phyloP scores from a whole-genome alignment of 2,888 invertebrate species.

The Microplitis manilae region DNA sequence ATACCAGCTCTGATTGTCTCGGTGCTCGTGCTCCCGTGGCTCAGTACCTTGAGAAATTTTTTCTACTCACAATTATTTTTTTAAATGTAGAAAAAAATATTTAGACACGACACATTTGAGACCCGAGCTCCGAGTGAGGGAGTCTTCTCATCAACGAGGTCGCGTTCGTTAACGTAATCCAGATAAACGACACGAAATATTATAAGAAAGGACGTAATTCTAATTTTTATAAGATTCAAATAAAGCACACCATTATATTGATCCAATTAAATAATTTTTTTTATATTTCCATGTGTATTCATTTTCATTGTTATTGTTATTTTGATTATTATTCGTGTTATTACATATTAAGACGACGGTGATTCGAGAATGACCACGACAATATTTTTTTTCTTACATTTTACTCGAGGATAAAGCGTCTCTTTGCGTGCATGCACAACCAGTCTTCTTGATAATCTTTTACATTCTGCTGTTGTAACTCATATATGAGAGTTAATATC shows the following conservation, averaged over 20 bases:
- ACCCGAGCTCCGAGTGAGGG: not conserved
- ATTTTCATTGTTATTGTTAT: not conserved
- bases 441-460: conserved; percentile 17
- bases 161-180: conserved; percentile 28
- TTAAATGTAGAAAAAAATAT: not conserved
- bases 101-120: not conserved
- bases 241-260: conserved; percentile 31
- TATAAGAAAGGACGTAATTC: not conserved
- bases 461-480: not conserved
- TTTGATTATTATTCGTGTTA: not conserved
- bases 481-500: not conserved
- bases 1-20: conserved; percentile 61
- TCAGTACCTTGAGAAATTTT: conserved; percentile 54
- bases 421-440: conserved; percentile 15
- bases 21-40: conserved; percentile 40
- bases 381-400: conserved; percentile 16
- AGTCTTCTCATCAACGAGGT: conserved; percentile 41
- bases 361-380: conserved; percentile 7
- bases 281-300: not conserved
- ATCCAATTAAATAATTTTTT: conserved; percentile 18
- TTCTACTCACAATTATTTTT: conserved; percentile 32
- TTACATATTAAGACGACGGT: conserved; percentile 4
- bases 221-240: not conserved
- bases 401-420: not conserved
- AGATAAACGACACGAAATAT: conserved; percentile 43